Conservation (phyloP, 2,113 vertebrate species). For the Nettapus auritus region DNA sequence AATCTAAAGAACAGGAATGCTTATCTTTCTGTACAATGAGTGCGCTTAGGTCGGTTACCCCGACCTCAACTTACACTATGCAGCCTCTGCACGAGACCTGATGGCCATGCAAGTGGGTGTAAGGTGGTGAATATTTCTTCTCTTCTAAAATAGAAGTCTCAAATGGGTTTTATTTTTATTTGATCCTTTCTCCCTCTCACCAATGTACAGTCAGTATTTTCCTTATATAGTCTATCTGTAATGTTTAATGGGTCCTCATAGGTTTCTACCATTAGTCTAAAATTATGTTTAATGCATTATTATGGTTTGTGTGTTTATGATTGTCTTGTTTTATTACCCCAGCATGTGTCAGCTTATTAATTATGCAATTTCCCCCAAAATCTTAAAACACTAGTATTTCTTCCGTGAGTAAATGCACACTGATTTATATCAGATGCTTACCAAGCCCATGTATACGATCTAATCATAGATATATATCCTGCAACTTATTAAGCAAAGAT, state of each 20-base stretch:
- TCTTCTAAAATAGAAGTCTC: not conserved
- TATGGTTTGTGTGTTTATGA: not conserved
- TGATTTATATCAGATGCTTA: slow-evolving; percentile 16
- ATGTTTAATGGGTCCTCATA: not conserved
- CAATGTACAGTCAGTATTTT: not conserved
- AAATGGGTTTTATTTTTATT: not conserved
- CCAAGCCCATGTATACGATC: not conserved
- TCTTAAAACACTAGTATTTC: slow-evolving; percentile 1
- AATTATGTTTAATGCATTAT: not conserved
- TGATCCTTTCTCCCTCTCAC: not conserved
- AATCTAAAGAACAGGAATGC: not conserved
- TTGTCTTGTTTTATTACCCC: slow-evolving; percentile 12
- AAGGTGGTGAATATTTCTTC: not conserved
- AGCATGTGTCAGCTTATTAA: not conserved
- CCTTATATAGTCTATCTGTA: not conserved
- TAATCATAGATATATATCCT: not conserved
- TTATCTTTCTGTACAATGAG: not conserved
- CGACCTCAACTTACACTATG: no score
- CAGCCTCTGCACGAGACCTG: not conserved
- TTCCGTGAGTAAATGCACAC: not conserved
- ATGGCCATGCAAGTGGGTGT: not conserved
- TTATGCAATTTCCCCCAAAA: not conserved
- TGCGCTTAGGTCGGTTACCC: not conserved
- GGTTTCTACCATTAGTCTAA: not conserved
- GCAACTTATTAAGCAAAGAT: not conserved